Conservation (phyloP, 2,797 vertebrate species). For the Enteromius viviparus region DNA sequence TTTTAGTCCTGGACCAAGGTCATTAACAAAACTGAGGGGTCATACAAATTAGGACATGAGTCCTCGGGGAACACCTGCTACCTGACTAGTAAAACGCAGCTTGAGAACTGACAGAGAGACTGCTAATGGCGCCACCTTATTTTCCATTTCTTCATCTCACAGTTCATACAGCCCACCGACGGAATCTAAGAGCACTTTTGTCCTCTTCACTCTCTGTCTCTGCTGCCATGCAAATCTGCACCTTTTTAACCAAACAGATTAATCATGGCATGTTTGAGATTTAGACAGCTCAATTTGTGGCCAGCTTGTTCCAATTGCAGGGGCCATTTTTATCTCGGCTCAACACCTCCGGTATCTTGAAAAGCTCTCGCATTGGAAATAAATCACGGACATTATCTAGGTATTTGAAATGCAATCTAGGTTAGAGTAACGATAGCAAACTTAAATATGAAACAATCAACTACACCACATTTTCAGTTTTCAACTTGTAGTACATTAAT, state of each 20-base stretch:
- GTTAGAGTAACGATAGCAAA: slow-evolving; percentile 52
- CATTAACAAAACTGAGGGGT: slow-evolving; percentile 71
- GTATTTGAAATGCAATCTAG: slow-evolving; percentile 63
- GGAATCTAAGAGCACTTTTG: slow-evolving; percentile 39
- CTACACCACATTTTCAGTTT: slow-evolving; percentile 46
- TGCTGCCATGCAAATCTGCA: slow-evolving; percentile 63
- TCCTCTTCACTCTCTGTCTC: slow-evolving; percentile 26
- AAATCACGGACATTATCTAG: slow-evolving; percentile 61
- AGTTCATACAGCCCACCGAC: neutral
- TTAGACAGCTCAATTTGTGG: slow-evolving; percentile 60
- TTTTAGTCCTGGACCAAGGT: slow-evolving; percentile 76
- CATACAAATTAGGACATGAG: slow-evolving; percentile 75
- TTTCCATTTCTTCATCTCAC: slow-evolving; percentile 24
- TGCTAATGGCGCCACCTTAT: slow-evolving; percentile 12
- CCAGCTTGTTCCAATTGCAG: slow-evolving; percentile 55
- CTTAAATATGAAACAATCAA: slow-evolving; percentile 44
- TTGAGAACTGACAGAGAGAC: slow-evolving; percentile 40
- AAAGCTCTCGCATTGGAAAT: slow-evolving; percentile 60
- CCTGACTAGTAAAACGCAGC: slow-evolving; percentile 5
- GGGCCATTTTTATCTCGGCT: slow-evolving; percentile 55
- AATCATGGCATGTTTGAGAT: slow-evolving; percentile 66
- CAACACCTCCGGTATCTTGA: slow-evolving; percentile 54
- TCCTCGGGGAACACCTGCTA: slow-evolving; percentile 64
- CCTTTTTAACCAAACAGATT: slow-evolving; percentile 68
- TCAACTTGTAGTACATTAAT: slow-evolving; percentile 41